Evolutionary conservation across 2,797 vertebrate species (phyloP).

Genomic region (Danio kyathit): DNA sequence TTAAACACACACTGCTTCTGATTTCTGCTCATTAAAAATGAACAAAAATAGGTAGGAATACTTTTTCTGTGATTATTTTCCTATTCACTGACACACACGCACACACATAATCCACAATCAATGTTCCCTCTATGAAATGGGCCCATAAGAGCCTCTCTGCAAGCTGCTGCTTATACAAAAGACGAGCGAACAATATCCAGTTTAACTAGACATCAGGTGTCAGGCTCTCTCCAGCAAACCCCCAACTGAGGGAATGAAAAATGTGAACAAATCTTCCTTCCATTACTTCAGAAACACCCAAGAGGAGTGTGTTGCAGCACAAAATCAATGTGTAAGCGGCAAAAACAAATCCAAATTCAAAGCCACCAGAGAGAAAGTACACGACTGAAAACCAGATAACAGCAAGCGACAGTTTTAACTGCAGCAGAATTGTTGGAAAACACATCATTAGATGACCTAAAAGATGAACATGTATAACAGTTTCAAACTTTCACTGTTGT

Average conservation of each 20-base stretch:
- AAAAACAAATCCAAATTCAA: conserved; percentile 51
- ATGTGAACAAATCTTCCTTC: conserved; percentile 73
- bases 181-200: conserved; percentile 13
- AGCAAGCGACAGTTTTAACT: conserved; percentile 7
- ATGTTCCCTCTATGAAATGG: conserved; percentile 26
- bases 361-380: conserved; percentile 40
- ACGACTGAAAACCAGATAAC: conserved; percentile 20
- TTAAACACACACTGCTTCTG: conserved; percentile 25
- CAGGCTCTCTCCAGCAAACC: conserved; percentile 33
- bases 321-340: conserved; percentile 38
- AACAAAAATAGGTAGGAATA: conserved; percentile 14
- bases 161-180: conserved; percentile 33
- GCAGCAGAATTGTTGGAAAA: neutral
- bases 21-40: conserved; percentile 41
- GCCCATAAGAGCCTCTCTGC: conserved; percentile 14
- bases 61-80: conserved; percentile 17
- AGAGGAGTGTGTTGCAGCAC: conserved; percentile 37
- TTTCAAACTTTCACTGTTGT: neutral
- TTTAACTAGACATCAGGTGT: conserved; percentile 45
- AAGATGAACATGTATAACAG: neutral
- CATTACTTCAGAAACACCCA: conserved; percentile 67
- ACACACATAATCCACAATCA: conserved; percentile 25
- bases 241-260: conserved; percentile 53
- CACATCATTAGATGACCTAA: neutral
- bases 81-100: neutral